phyloP scores from a whole-genome alignment of 2,113 vertebrate genomes.

The Setophaga kirtlandii region DNA sequence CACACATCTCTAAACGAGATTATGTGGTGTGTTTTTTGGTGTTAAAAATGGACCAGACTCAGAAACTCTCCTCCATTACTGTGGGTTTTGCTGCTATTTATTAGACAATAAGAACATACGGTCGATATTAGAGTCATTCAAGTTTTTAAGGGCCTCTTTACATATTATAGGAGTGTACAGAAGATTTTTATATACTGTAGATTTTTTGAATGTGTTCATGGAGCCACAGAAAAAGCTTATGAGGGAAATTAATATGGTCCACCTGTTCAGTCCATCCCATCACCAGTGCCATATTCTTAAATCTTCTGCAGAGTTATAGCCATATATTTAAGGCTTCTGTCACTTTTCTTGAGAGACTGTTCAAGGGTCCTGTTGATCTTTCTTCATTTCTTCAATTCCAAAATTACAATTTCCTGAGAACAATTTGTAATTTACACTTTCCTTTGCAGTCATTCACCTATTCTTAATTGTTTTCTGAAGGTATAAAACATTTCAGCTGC shows the following conservation, averaged over 20 bases:
- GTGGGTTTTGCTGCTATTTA: background rate
- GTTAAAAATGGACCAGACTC: background rate
- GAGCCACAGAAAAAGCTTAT: background rate
- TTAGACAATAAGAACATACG: background rate
- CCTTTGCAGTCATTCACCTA: background rate
- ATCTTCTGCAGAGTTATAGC: background rate
- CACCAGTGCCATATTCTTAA: background rate
- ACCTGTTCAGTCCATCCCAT: background rate
- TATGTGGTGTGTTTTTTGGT: background rate
- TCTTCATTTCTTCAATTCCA: background rate
- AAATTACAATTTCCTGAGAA: background rate
- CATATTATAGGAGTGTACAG: background rate
- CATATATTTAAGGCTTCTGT: background rate
- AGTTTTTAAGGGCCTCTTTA: background rate
- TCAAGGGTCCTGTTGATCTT: background rate
- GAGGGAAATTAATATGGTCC: background rate
- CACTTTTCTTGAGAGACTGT: background rate
- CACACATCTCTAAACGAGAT: slow-evolving; percentile 12
- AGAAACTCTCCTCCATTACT: background rate
- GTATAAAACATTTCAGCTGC: background rate
- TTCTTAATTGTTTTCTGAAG: background rate
- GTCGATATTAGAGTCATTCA: background rate
- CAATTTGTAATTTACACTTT: background rate
- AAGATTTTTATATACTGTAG: background rate
- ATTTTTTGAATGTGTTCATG: background rate